Evolutionary conservation across 2,113 vertebrate genomes (phyloP), one percentile per base, ranked within the genome.

Genomic region (Isichthys henryi): DNA sequence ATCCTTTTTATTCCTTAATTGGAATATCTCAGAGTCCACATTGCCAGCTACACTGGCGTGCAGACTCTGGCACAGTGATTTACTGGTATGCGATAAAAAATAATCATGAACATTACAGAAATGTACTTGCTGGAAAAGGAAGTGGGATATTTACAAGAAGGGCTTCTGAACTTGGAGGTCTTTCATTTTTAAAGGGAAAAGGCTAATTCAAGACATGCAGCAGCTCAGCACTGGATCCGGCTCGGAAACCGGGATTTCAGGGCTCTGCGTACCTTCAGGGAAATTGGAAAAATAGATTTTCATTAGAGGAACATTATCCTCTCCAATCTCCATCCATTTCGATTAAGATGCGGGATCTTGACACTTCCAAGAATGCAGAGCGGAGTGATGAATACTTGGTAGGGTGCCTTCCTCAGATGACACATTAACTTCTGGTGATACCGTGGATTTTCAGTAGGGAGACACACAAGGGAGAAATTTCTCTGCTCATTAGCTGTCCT

Each of bases 251-350:
- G 66, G 74, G 56, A 45, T 39, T 62, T 27, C 46, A 48, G 46
- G 35, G 56, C 46, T 52, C 31, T 35, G 7, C 19, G 46, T 86
- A 87, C 90, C 90, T 90, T 5, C 21, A 9, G 92, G 90, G 88
- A 92, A 91, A 90, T 91, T 90, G 85, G 83, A 93, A 90, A 92
- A 94, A 94, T 92, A 92, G 21, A 74, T 87, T 93, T 94, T 93
- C 92, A 93, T 93, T 93, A n/a, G 92, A 89, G 92, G 91, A 90
- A 91, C 91, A 87, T 90, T 84, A 85, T 87, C 89, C 85, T 87
- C 88, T 23, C 90, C 87, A 87, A 85, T 89, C 91, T 49, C 17
- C 90, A 83, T 92, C 88, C 89, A 89, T 92, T 94, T 93, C 91
- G 93, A 94, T 93, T 93, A 93, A 90, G 86, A 83, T 87, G 83